Evolutionary conservation across 2,113 vertebrate genomes (phyloP), one percentile per base, ranked within the genome.

Genomic region (Sterna hirundo): DNA sequence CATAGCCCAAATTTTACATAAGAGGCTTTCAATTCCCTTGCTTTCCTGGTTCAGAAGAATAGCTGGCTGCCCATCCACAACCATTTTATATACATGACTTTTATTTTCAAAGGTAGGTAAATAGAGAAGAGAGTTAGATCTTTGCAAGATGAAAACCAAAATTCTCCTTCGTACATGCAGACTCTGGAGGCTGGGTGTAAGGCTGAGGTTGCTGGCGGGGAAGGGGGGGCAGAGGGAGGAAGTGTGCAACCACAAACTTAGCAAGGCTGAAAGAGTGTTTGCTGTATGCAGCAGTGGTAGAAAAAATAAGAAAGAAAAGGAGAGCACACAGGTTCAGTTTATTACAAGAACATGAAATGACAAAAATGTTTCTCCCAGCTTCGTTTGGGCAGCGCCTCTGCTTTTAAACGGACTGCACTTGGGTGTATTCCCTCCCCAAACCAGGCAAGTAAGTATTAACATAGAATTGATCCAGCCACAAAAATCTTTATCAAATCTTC

Each of bases 241-340:
- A 95, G 83, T 46, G 54, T 46, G 69, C 69, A 96, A 86, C 94
- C 80, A 84, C 86, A 80, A 89, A 86, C 61, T 79, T 27, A 70
- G 75, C 51, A 60, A 90, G 79, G 61, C 42, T 90, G 57, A 91
- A 86, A 64, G 40, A 87, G 20, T 4, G 1, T 32, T 90, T 74
- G 22, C 90, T 69, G 44, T 29, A 55, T 21, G 49, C 40, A 83
- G 61, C 57, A 84, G 13, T 9, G 52, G 47, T 9, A 75, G 65
- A 76, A 42, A 79, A 83, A 90, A 49, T 15, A 68, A 65, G 54
- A 90, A 83, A 54, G 38, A 76, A 38, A 1, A 91, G 29, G 22
- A 58, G 6, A 92, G 51, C 47, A 44, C 0, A 1, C 25, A 86
- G 40, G 34, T 75, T 92, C 61, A 40, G 18, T 76, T 91, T 61